Conservation (phyloP, 2,888 invertebrate genomes). For the Pristionchus entomophagus region DNA sequence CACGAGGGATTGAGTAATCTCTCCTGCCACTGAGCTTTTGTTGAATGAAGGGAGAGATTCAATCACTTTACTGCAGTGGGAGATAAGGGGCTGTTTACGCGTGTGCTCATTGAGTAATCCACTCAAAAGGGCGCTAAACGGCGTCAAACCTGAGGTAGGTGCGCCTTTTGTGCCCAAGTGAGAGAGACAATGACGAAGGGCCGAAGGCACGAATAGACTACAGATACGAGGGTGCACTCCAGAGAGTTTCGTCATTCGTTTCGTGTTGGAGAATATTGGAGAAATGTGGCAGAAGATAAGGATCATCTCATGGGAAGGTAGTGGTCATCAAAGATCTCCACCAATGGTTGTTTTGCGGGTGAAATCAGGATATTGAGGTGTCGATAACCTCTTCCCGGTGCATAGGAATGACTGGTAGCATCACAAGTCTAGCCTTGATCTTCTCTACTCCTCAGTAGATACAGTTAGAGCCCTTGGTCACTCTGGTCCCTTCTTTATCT, state of each 20-base stretch:
- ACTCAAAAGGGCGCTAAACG: constrained; percentile 21
- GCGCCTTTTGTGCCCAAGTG: neutral
- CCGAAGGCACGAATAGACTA: neutral
- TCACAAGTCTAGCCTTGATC: no score
- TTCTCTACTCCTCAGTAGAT: no score
- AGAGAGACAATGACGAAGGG: neutral
- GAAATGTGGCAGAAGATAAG: no score
- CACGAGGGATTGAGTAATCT: constrained; percentile 11
- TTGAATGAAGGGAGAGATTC: neutral
- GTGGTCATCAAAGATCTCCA: no score
- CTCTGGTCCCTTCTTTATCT: neutral
- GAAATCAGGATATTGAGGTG: no score
- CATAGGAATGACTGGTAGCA: no score
- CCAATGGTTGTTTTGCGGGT: no score
- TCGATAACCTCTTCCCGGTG: no score
- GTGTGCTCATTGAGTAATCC: neutral
- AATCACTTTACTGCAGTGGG: constrained; percentile 12
- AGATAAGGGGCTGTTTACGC: constrained; percentile 1
- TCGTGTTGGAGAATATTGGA: no score
- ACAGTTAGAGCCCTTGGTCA: no score
- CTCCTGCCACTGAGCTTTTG: neutral
- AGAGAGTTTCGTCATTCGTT: no score
- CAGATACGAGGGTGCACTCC: neutral
- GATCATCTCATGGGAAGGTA: no score
- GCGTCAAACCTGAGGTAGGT: neutral